phyloP scores from a whole-genome alignment of 2,888 invertebrate species.

The Dryobotodes eremita region DNA sequence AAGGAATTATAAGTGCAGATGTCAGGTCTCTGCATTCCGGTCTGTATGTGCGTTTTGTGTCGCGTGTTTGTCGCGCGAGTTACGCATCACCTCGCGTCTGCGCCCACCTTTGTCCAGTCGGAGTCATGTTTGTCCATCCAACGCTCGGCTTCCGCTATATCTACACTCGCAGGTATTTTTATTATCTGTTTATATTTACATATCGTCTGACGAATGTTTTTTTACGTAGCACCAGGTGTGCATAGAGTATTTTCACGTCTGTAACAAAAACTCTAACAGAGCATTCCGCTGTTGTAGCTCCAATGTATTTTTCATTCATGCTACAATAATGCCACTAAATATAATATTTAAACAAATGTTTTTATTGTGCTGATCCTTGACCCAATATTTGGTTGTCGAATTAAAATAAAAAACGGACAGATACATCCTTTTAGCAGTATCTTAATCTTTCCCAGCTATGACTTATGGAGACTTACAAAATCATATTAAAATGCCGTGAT shows the following conservation, averaged over 20 bases:
- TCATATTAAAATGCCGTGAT: neutral
- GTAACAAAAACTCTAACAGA: slow-evolving; percentile 6
- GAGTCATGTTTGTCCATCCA: slow-evolving; percentile 9
- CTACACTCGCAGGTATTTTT: slow-evolving; percentile 48
- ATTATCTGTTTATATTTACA: slow-evolving; percentile 62
- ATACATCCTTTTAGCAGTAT: too few species aligned
- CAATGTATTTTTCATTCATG: neutral
- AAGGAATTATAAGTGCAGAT: slow-evolving; percentile 70
- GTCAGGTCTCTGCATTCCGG: slow-evolving; percentile 72
- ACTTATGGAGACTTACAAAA: neutral
- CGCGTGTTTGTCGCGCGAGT: slow-evolving; percentile 8
- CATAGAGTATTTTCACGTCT: slow-evolving; percentile 32
- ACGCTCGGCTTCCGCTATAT: slow-evolving; percentile 15
- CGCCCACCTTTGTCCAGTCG: slow-evolving; percentile 21
- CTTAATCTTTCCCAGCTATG: neutral
- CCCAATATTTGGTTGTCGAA: neutral
- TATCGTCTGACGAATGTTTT: slow-evolving; percentile 46
- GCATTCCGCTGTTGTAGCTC: neutral
- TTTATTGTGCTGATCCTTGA: neutral
- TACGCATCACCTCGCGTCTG: neutral
- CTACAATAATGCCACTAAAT: neutral
- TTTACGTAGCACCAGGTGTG: slow-evolving; percentile 7
- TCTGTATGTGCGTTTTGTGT: slow-evolving; percentile 56
- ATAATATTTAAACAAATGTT: slow-evolving; percentile 42
- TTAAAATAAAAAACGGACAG: neutral